Evolutionary conservation across 2,888 invertebrate genomes (phyloP).

Genomic region (Papilio elwesi): DNA sequence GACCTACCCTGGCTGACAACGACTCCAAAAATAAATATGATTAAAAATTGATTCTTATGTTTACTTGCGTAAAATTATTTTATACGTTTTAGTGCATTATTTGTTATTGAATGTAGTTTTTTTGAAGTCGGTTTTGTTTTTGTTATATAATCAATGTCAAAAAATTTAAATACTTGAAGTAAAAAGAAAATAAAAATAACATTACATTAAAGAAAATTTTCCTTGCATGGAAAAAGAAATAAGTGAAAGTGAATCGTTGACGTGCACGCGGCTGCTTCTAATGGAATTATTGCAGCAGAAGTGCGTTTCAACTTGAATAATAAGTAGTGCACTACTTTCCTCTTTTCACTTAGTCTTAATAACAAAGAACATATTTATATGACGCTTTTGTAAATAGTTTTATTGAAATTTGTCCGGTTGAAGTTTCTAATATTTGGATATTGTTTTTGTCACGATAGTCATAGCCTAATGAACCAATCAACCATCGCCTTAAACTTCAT

Average conservation of each 20-base stretch:
- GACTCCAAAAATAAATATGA: too few relatives aligned
- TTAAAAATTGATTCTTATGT: too few relatives aligned
- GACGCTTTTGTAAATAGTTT: not conserved
- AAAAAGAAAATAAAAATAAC: constrained; percentile 8
- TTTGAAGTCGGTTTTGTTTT: too few relatives aligned
- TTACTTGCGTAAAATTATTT: too few relatives aligned
- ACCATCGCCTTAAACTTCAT: too few relatives aligned
- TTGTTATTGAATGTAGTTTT: too few relatives aligned
- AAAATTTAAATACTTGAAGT: not conserved
- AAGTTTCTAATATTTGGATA: too few relatives aligned
- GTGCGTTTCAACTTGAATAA: constrained; percentile 62
- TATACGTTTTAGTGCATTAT: too few relatives aligned
- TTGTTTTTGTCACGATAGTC: too few relatives aligned
- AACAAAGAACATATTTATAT: constrained; percentile 22
- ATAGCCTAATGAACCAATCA: too few relatives aligned
- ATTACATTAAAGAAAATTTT: constrained; percentile 42
- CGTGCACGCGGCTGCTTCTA: constrained; percentile 59
- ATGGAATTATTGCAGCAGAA: constrained; percentile 70
- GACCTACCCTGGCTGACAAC: too few relatives aligned
- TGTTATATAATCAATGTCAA: not conserved
- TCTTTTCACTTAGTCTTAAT: constrained; percentile 49
- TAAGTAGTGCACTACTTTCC: constrained; percentile 58
- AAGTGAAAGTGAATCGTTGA: constrained; percentile 66
- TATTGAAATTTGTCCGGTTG: not conserved
- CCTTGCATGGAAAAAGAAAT: constrained; percentile 55